A percentile compares a stretch with the other conserved stretches of the same genome.
phyloP scores from a whole-genome alignment of 2,888 invertebrate genomes.

The Cheiracanthium punctorium region DNA sequence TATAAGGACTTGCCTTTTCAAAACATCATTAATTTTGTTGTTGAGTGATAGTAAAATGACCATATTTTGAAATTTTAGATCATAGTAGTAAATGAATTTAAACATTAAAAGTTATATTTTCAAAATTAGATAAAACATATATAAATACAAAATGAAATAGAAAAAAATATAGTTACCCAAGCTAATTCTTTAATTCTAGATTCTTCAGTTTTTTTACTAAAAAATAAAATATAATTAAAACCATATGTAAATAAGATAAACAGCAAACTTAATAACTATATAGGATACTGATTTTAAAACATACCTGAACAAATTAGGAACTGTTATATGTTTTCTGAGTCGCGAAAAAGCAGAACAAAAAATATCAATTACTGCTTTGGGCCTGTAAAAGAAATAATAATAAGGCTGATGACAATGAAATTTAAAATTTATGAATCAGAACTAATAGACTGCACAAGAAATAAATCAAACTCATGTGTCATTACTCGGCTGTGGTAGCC shows the following conservation, averaged over 20 bases:
- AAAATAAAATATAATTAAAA: background rate
- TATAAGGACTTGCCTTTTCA: too few species aligned
- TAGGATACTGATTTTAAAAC: background rate
- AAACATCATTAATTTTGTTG: too few species aligned
- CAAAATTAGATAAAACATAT: too few species aligned
- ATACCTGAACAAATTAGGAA: constrained; percentile 76
- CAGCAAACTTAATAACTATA: background rate
- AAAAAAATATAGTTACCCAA: constrained; percentile 34
- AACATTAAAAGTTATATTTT: too few species aligned
- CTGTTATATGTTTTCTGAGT: constrained; percentile 79
- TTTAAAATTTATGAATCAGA: too few species aligned
- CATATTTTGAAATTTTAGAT: too few species aligned
- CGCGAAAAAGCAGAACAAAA: constrained; percentile 74
- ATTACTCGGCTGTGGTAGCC: too few species aligned
- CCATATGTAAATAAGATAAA: background rate
- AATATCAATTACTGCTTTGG: constrained; percentile 73
- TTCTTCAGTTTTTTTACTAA: constrained; percentile 30
- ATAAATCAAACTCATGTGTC: too few species aligned
- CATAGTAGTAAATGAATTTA: too few species aligned
- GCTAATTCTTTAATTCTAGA: constrained; percentile 44
- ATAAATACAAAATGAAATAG: constrained; percentile 44
- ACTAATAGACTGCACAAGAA: too few species aligned
- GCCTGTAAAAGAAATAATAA: constrained; percentile 73
- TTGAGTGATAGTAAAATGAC: too few species aligned
- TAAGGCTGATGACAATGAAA: background rate